Conservation (phyloP, 2,888 invertebrate species). For the Lissonota sp. region DNA sequence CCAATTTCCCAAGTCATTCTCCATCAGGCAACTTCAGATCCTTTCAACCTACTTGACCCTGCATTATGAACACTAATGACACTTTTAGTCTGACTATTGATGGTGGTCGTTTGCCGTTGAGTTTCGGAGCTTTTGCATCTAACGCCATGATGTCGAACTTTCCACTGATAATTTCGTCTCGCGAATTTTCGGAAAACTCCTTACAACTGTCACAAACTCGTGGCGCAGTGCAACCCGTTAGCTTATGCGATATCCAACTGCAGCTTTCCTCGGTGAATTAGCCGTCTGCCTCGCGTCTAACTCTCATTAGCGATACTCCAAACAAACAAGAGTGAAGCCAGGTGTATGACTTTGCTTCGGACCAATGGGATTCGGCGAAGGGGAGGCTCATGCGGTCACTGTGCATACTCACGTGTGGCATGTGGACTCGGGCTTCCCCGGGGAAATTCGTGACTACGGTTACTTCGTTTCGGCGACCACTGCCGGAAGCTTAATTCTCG, state of each 20-base stretch:
- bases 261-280: slow-evolving; percentile 1
- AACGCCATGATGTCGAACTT: no score
- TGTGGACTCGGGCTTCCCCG: slow-evolving; percentile 38
- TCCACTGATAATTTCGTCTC: background rate
- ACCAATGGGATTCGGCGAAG: slow-evolving; percentile 1
- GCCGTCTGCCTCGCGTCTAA: slow-evolving; percentile 66
- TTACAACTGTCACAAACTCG: background rate
- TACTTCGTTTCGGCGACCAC: slow-evolving; percentile 44
- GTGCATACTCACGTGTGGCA: slow-evolving; percentile 28
- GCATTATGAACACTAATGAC: no score
- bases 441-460: slow-evolving; percentile 53
- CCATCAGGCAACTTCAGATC: no score
- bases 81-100: no score
- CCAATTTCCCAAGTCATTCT: no score
- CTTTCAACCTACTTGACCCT: no score
- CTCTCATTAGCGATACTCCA: slow-evolving; percentile 76
- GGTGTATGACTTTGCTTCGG: slow-evolving; percentile 1
- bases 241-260: background rate
- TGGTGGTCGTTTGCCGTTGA: no score
- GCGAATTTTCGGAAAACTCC: background rate
- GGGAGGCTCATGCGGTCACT: slow-evolving; percentile 25
- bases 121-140: no score
- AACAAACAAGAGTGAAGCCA: slow-evolving; percentile 68
- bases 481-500: slow-evolving; percentile 19
- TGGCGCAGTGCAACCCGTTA: background rate